These are phyloP conservation scores for Lycophotia porphyrea DNA, from an alignment of 2,888 invertebrate genomes.

Conservation along the genomic window DNA sequence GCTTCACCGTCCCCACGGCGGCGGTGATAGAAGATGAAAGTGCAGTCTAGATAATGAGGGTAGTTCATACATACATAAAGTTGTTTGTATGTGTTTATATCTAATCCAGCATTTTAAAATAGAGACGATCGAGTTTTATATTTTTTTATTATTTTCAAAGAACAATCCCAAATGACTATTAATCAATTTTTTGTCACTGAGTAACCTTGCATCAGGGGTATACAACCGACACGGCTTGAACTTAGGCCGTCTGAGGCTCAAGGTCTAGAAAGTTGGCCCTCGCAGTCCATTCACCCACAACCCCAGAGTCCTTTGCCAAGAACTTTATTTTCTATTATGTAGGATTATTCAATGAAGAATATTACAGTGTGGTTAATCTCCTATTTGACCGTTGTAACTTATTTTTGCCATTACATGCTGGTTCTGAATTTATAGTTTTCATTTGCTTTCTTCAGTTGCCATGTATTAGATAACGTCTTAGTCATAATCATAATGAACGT, in stretches of 20 bases:
- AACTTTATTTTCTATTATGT: constrained; percentile 26
- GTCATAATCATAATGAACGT: neutral
- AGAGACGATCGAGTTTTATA: neutral
- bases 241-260: constrained; percentile 71
- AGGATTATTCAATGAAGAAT: constrained; percentile 28
- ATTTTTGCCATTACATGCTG: neutral
- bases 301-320: constrained; percentile 58
- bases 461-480: neutral
- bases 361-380: constrained; percentile 16
- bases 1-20: constrained; percentile 71
- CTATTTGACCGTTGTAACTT: constrained; percentile 7
- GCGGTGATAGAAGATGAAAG: constrained; percentile 75
- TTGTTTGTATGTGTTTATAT: neutral
- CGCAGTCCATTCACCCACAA: constrained; percentile 63
- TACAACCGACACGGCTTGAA: constrained; percentile 70
- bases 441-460: neutral
- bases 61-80: constrained; percentile 4
- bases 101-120: neutral
- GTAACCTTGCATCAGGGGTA: constrained; percentile 72
- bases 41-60: constrained; percentile 50
- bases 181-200: constrained; percentile 53
- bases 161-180: constrained; percentile 9
- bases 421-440: constrained; percentile 1
- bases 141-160: neutral
- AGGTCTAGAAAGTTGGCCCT: constrained; percentile 75